Evolutionary conservation across 2,888 invertebrate species (phyloP).

Genomic region (Candidula unifasciata): DNA sequence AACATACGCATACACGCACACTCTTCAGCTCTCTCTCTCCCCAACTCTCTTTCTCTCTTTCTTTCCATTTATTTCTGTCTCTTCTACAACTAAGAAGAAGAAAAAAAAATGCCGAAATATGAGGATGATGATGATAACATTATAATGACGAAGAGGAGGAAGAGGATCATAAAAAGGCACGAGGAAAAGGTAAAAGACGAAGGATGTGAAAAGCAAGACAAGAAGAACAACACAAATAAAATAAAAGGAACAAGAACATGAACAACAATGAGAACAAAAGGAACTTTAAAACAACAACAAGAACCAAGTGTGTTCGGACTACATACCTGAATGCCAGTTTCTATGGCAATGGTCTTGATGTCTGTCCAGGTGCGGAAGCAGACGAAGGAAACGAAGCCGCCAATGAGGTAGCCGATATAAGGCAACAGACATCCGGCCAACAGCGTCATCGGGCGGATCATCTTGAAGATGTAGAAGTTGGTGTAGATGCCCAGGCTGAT

Average conservation of each 20-base stretch:
- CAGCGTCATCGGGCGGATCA: conserved; percentile 83
- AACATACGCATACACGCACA: too few species aligned
- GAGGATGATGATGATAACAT: neutral
- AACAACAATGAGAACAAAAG: neutral
- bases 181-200: neutral
- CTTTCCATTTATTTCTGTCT: too few species aligned
- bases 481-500: conserved; percentile 91
- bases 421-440: conserved; percentile 72
- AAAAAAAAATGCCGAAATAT: conserved; percentile 14
- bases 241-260: neutral
- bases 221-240: neutral
- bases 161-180: neutral
- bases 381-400: conserved; percentile 66
- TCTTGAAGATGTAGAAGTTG: conserved; percentile 90
- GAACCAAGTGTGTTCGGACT: too few species aligned
- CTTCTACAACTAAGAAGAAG: too few species aligned
- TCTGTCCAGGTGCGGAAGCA: conserved; percentile 66
- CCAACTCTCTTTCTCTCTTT: too few species aligned
- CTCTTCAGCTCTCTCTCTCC: too few species aligned
- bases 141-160: neutral
- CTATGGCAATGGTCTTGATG: conserved; percentile 88
- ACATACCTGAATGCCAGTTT: conserved; percentile 81
- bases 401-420: conserved; percentile 72
- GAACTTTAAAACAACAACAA: too few species aligned
- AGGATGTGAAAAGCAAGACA: too few species aligned